phyloP scores from a whole-genome alignment of 2,797 vertebrate species.

The Arnoldichthys spilopterus region DNA sequence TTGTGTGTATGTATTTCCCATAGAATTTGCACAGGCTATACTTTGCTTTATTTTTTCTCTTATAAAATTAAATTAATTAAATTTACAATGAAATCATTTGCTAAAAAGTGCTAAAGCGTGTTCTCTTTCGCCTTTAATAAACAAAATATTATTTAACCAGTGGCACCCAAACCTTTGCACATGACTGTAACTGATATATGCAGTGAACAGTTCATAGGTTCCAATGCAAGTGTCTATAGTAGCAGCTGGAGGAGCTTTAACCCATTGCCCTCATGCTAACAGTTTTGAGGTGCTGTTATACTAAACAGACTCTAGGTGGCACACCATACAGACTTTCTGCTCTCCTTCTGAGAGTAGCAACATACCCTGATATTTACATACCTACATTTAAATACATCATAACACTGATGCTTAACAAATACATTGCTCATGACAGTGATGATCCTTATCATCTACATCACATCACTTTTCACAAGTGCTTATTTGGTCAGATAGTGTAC shows the following conservation, averaged over 20 bases:
- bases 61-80: too few relatives aligned
- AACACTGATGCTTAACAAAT: not conserved
- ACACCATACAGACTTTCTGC: slow-evolving; percentile 49
- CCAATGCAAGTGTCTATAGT: not conserved
- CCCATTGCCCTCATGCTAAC: not conserved
- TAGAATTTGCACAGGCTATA: too few relatives aligned
- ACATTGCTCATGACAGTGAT: too few relatives aligned
- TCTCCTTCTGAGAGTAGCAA: not conserved
- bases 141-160: too few relatives aligned
- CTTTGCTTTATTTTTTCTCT: too few relatives aligned
- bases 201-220: not conserved
- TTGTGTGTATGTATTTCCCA: too few relatives aligned
- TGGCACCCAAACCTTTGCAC: too few relatives aligned
- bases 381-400: slow-evolving; percentile 1
- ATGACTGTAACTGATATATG: not conserved
- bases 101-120: too few relatives aligned
- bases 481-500: not conserved
- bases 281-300: slow-evolving; percentile 34
- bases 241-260: not conserved
- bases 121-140: too few relatives aligned
- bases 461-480: not conserved
- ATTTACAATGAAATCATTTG: too few relatives aligned
- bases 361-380: not conserved
- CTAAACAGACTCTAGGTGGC: slow-evolving; percentile 58
- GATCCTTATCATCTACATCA: not conserved